These are phyloP conservation scores for Xenentodon cancila DNA, from an alignment of 2,797 vertebrate species.

Conservation along the genomic window DNA sequence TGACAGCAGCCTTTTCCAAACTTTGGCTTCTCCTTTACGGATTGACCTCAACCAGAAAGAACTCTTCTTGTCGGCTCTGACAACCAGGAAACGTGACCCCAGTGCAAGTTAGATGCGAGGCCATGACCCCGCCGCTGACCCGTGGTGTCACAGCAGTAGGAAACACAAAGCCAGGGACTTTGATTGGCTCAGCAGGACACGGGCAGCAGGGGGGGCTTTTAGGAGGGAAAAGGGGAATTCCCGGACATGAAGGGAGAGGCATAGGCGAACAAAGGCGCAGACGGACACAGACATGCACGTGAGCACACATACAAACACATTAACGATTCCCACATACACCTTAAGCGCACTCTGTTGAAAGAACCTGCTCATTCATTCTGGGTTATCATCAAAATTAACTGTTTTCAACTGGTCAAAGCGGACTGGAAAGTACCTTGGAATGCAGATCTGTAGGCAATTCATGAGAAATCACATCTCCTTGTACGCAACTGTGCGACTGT, in stretches of 20 bases:
- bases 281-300: slow-evolving; percentile 3
- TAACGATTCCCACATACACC: slow-evolving; percentile 25
- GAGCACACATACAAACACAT: slow-evolving; percentile 5
- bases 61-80: slow-evolving; percentile 15
- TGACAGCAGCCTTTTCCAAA: slow-evolving; percentile 13
- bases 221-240: slow-evolving; percentile 70
- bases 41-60: slow-evolving; percentile 3
- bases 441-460: slow-evolving; percentile 14
- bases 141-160: slow-evolving; percentile 50
- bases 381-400: slow-evolving; percentile 11
- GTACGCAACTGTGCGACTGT: not conserved
- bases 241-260: slow-evolving; percentile 63
- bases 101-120: slow-evolving; percentile 44
- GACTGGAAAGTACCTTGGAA: slow-evolving; percentile 23
- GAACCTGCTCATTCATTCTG: slow-evolving; percentile 21
- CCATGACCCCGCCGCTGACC: slow-evolving; percentile 60
- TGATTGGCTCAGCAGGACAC: slow-evolving; percentile 55
- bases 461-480: slow-evolving; percentile 15
- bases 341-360: slow-evolving; percentile 27
- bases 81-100: slow-evolving; percentile 61
- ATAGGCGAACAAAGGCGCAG: slow-evolving; percentile 44
- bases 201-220: slow-evolving; percentile 28
- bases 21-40: not conserved
- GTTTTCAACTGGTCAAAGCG: slow-evolving; percentile 8
- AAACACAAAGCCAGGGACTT: slow-evolving; percentile 59